phyloP scores from a whole-genome alignment of 2,888 invertebrate species.

The Nymphalis polychloros region DNA sequence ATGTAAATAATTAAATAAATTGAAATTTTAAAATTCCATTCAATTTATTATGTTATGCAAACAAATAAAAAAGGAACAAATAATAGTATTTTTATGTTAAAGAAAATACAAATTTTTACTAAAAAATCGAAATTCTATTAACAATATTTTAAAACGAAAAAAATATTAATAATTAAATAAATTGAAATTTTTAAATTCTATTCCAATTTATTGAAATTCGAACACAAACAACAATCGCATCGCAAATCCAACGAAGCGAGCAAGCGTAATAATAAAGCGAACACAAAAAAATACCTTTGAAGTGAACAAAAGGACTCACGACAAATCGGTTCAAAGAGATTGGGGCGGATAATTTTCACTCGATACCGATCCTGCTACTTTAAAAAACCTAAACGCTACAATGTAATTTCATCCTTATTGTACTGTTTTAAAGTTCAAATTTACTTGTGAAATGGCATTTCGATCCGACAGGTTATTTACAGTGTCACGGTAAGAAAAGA shows the following conservation, averaged over 20 bases:
- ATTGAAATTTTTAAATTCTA: not conserved
- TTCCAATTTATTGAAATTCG: constrained; percentile 25
- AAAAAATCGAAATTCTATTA: too few species aligned
- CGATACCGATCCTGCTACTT: constrained; percentile 65
- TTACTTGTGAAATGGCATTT: constrained; percentile 2
- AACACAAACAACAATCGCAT: constrained; percentile 38
- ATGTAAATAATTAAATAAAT: too few species aligned
- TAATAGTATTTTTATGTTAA: too few species aligned
- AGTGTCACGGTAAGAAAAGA: constrained; percentile 55
- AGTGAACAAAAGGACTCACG: constrained; percentile 67
- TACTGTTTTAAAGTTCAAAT: constrained; percentile 16
- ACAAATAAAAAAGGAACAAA: too few species aligned
- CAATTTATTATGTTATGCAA: too few species aligned
- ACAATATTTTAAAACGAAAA: too few species aligned
- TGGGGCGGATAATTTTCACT: constrained; percentile 67
- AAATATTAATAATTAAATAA: too few species aligned
- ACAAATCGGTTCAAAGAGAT: constrained; percentile 72
- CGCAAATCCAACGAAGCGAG: constrained; percentile 41
- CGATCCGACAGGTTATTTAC: constrained; percentile 57
- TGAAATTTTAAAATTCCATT: too few species aligned
- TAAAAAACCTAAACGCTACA: constrained; percentile 42
- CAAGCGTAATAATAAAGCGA: constrained; percentile 70
- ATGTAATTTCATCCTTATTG: not conserved
- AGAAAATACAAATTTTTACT: too few species aligned
- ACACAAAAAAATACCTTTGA: constrained; percentile 67